Evolutionary conservation across 2,888 invertebrate genomes (phyloP), one percentile per base, ranked within the genome.

Genomic region (Atethmia centrago): DNA sequence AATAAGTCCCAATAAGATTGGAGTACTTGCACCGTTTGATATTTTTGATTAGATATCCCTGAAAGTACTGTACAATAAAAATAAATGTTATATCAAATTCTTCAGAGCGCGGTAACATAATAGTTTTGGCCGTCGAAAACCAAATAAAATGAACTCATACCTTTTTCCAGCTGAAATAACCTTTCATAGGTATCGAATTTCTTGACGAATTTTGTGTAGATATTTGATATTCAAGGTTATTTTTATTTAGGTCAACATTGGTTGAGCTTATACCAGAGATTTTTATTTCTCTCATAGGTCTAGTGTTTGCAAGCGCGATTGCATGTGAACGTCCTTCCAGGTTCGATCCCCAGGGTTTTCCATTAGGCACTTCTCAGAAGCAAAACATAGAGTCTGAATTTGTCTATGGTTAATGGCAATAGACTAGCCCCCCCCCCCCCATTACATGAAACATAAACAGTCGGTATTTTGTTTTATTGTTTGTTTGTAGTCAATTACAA

Each of bases 121-220:
- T 74, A 62, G 66, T 70, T 63, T 62, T 25, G 31, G 2, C 16
- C 14, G 62, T 58, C 62, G 47, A 66, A 67, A 68, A 53, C 28
- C 62, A 47, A 76, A 68, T 68, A 55, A 76, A 75, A 76, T 36
- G 12, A 53, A 47, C 55, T 49, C n/a, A 49, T 61, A 78, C 65
- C 71, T 62, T 79, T 82, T 81, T 71, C 53, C 66, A 66, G 31
- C 55, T 67, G 59, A 59, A 77, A 82, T 67, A 55, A 77, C 55
- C 55, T 82, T 64, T 58, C 49, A 36, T 63, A n/a, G n/a, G n/a
- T n/a, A 59, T 77, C 58, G 58, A 58, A 68, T 79, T 51, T 81
- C 68, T 56, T 49, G 49, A 68, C 36, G 56, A 75, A 59, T 61
- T 42, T 80, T 80, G 21, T 63, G 31, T 36, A n/a, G 58, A 31